Percentiles rank a stretch among this genome's conserved stretches.
Conservation (phyloP, 2,888 invertebrate genomes). For the Selenia dentaria region DNA sequence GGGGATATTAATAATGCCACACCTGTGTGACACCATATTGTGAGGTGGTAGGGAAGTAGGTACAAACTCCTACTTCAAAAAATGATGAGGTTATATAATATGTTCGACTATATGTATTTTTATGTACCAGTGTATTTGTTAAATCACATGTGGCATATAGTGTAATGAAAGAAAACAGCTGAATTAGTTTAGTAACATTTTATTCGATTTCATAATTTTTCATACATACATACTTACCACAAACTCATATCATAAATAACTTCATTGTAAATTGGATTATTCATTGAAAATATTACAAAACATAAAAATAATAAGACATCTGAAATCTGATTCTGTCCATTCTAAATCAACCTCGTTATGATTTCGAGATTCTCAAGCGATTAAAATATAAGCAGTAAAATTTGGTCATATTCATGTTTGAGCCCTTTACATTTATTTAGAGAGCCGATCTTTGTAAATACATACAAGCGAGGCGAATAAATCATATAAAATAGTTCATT, state of each 20-base stretch:
- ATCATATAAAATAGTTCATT: neutral
- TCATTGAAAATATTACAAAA: slow-evolving; percentile 1
- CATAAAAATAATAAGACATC: slow-evolving; percentile 5
- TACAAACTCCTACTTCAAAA: too few species aligned
- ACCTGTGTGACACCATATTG: too few species aligned
- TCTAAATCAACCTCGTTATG: neutral
- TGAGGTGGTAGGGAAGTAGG: too few species aligned
- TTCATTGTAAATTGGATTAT: slow-evolving; percentile 17
- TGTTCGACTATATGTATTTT: too few species aligned
- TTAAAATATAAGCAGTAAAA: slow-evolving; percentile 6
- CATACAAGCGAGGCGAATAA: too few species aligned
- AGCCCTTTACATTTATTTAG: slow-evolving; percentile 14
- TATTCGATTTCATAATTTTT: slow-evolving; percentile 43
- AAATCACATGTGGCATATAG: too few species aligned
- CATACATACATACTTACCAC: slow-evolving; percentile 37
- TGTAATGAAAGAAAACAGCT: too few species aligned
- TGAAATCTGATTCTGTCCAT: neutral
- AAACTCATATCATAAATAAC: slow-evolving; percentile 32
- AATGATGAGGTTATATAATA: too few species aligned
- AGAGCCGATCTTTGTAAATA: slow-evolving; percentile 25
- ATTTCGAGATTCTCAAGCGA: slow-evolving; percentile 2
- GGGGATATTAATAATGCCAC: too few species aligned
- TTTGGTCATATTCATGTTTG: slow-evolving; percentile 19
- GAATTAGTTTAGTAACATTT: slow-evolving; percentile 36
- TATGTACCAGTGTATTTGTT: too few species aligned